A percentile compares a stretch with the other conserved stretches of the same genome.
Evolutionary conservation across 2,113 vertebrate species (phyloP).

Genomic region (Anas platyrhynchos): DNA sequence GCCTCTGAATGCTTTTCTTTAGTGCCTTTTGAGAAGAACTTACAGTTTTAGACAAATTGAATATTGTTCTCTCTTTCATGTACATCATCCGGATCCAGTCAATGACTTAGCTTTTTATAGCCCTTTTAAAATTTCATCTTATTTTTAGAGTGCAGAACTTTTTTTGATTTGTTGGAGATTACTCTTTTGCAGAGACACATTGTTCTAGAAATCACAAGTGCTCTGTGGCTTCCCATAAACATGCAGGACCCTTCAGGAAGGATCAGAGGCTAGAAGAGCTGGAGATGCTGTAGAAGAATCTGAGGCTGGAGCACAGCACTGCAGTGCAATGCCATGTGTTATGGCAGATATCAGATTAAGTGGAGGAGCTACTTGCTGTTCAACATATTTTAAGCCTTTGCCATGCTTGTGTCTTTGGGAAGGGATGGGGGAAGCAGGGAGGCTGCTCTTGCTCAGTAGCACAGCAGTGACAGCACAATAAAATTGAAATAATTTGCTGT

Average conservation of each 20-base stretch:
- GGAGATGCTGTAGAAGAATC: background rate
- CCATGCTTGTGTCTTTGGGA: background rate
- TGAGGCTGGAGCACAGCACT: background rate
- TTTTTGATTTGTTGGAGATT: background rate
- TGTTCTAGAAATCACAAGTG: slow-evolving; percentile 22
- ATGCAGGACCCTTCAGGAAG: slow-evolving; percentile 6
- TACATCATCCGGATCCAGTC: slow-evolving; percentile 15
- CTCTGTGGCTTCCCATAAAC: background rate
- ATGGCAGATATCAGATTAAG: background rate
- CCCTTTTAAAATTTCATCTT: slow-evolving; percentile 29
- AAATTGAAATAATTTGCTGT: background rate
- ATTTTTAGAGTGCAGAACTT: slow-evolving; percentile 38
- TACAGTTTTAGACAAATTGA: slow-evolving; percentile 11
- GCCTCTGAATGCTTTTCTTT: slow-evolving; percentile 2
- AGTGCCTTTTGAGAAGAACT: slow-evolving; percentile 50
- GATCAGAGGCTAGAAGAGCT: slow-evolving; percentile 17
- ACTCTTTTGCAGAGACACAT: background rate
- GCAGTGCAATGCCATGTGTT: background rate
- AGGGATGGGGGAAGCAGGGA: background rate
- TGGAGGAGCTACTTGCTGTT: background rate
- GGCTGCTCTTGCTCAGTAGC: background rate
- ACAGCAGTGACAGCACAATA: background rate
- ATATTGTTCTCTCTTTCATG: slow-evolving; percentile 56
- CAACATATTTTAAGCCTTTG: slow-evolving; percentile 7
- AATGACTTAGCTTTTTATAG: slow-evolving; percentile 16